Evolutionary conservation across 2,888 invertebrate species (phyloP).

Genomic region (Oscheius sp.): DNA sequence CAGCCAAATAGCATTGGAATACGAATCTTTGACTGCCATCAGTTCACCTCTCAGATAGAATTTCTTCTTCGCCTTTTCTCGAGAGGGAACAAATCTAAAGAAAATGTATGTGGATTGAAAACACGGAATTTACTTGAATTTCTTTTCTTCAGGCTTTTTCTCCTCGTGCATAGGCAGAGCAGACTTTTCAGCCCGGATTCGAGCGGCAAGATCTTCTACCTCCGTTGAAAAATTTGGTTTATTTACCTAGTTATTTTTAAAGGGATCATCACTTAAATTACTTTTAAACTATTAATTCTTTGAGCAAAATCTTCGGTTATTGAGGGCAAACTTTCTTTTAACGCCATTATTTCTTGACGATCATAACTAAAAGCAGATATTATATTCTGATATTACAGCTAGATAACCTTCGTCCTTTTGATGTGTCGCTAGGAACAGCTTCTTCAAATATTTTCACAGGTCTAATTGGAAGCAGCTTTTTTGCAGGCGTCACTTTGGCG

Average conservation of each 20-base stretch:
- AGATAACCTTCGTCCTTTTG: not conserved
- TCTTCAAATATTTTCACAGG: conserved; percentile 3
- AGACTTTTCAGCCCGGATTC: not conserved
- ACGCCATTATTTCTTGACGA: conserved; percentile 31
- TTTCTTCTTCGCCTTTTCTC: conserved; percentile 56
- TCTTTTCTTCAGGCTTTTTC: conserved; percentile 25
- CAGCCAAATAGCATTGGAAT: conserved; percentile 46
- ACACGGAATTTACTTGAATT: conserved; percentile 40
- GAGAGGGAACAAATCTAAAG: conserved; percentile 57
- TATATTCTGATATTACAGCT: not conserved
- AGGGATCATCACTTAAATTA: too few species aligned
- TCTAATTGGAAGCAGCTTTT: not conserved
- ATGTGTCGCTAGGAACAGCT: not conserved
- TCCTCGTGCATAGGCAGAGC: not conserved
- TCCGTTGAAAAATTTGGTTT: not conserved
- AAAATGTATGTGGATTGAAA: not conserved
- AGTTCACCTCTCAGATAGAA: conserved; percentile 62
- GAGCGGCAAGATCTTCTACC: not conserved
- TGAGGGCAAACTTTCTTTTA: not conserved
- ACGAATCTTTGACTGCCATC: conserved; percentile 50
- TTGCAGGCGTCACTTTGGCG: not conserved
- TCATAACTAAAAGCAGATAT: conserved; percentile 4
- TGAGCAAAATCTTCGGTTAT: conserved; percentile 2
- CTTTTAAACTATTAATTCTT: conserved; percentile 1
- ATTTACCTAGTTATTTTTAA: conserved; percentile 1